Conservation (phyloP, 1,140 invertebrate species). For the Lasioglossum baleicum region DNA sequence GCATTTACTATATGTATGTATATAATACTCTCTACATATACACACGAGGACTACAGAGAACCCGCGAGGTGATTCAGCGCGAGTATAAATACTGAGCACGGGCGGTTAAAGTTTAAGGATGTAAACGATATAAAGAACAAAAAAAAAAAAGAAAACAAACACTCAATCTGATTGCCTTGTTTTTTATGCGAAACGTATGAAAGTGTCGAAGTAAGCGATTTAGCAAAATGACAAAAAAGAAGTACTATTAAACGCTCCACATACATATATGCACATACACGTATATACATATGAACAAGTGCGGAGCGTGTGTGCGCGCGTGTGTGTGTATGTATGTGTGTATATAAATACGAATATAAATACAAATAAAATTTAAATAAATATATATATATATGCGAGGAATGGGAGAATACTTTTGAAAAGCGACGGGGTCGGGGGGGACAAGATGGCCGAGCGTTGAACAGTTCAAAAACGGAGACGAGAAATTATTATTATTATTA, state of each 20-base stretch:
- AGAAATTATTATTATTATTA: slow-evolving; percentile 48
- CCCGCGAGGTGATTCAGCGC: slow-evolving; percentile 53
- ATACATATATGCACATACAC: slow-evolving; percentile 49
- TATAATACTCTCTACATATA: background rate
- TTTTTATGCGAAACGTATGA: slow-evolving; percentile 78
- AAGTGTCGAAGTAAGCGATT: slow-evolving; percentile 74
- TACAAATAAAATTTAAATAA: slow-evolving; percentile 52
- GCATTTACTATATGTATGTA: slow-evolving; percentile 70
- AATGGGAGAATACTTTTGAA: slow-evolving; percentile 46
- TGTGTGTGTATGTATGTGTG: slow-evolving; percentile 46
- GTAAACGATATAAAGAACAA: slow-evolving; percentile 66
- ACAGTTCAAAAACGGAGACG: slow-evolving; percentile 70
- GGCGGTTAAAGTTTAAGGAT: slow-evolving; percentile 69
- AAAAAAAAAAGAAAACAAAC: slow-evolving; percentile 51
- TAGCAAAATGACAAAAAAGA: slow-evolving; percentile 54
- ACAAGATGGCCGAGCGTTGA: slow-evolving; percentile 52
- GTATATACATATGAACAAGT: slow-evolving; percentile 14
- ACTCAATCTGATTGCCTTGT: slow-evolving; percentile 79
- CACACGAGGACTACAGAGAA: slow-evolving; percentile 3
- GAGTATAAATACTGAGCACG: slow-evolving; percentile 52
- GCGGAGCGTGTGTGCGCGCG: slow-evolving; percentile 15
- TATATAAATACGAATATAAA: slow-evolving; percentile 47
- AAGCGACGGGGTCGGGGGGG: slow-evolving; percentile 38
- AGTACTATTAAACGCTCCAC: slow-evolving; percentile 64
- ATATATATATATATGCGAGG: slow-evolving; percentile 39